Evolutionary conservation across 2,797 vertebrate species (phyloP), one percentile per base, ranked within the genome.

Genomic region (Rhinella marina): DNA sequence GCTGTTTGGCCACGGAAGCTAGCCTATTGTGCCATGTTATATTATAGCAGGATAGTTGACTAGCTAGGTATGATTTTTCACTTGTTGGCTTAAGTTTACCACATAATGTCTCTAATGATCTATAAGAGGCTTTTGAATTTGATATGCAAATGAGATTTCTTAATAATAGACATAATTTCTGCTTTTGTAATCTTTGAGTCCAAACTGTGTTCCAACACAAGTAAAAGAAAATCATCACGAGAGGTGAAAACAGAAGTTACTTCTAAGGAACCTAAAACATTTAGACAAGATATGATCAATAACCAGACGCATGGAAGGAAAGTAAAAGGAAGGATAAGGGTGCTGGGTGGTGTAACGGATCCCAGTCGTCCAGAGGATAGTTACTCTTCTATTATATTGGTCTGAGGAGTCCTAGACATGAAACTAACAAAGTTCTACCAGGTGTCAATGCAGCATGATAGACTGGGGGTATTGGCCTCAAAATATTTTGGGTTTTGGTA

Each of bases 281-380:
- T 83, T 73, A 78, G 73, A 78, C 73, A 73, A 32, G 82, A 81
- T 86, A 90, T 91, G 90, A 93, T 93, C 91, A 92, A 93, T 93
- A 94, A 93, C 93, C 93, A 93, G 93, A 59, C 56, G 32, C 61
- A 59, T 68, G 14, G 0, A 23, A 50, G 23, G 16, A 64, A 52
- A 16, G 62, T 19, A 66, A 68, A 8, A 41, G 29, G 29, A 21
- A 6, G 68, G 3, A 32, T 19, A 14, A n/a, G 8, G 27, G 14
- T 32, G 8, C 68, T 3, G 3, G n/a, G 64, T 25, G n/a, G 66
- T 2, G n/a, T 66, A 66, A 66, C 27, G 12, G 11, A 66, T 66
- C 11, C 25, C 13, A 29, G 12, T 72, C 6, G 3, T 27, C 23
- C 8, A n/a, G n/a, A 16, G 32, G 68, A 72, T 16, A 29, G 25